Evolutionary conservation across 1,140 invertebrate species (phyloP), one percentile per base, ranked within the genome.

Genomic region (Drosophila persimilis): DNA sequence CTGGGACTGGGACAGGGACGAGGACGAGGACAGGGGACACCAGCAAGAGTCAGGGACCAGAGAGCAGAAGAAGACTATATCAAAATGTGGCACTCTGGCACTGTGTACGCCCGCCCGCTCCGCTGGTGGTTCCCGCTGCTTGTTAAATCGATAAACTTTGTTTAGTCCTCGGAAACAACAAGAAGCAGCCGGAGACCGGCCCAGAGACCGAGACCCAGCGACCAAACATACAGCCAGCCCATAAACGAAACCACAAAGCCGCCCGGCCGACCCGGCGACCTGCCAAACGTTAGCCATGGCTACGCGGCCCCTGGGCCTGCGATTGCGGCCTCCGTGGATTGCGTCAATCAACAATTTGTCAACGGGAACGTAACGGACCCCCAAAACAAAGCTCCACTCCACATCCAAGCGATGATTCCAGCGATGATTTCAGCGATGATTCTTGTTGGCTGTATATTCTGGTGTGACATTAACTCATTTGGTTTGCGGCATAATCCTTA

Each of bases 101-200:
- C 69, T 84, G 11, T 39, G 35, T 39, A 13, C 61, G 74, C 57
- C 72, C 78, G 61, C 50, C 35, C 48, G 60, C 11, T 52, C 51
- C 22, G 17, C 51, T 29, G 51, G 2, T 13, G 31, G 52, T 61
- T 73, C 76, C 52, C 81, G 72, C 78, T 77, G 77, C 75, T 86
- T 86, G 83, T 86, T 86, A 88, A 88, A 86, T 86, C 83, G 83
- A 86, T 86, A 86, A 83, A 86, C 78, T 86, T 86, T 86, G 83
- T 88, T 86, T 86, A 83, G 83, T 77, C 74, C 78, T 57, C 74
- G 83, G 83, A 81, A 86, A 86, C 83, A 86, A 86, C 74, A 74
- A 78, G 64, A 60, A 66, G 61, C 71, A 63, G 81, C 59, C 73
- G 24, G 24, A 26, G 24, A 26, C 24, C 24, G 64, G 83, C 72